These are phyloP conservation scores for Canis aureus DNA, from an alignment of 2,113 vertebrate genomes.

Conservation along the genomic window DNA sequence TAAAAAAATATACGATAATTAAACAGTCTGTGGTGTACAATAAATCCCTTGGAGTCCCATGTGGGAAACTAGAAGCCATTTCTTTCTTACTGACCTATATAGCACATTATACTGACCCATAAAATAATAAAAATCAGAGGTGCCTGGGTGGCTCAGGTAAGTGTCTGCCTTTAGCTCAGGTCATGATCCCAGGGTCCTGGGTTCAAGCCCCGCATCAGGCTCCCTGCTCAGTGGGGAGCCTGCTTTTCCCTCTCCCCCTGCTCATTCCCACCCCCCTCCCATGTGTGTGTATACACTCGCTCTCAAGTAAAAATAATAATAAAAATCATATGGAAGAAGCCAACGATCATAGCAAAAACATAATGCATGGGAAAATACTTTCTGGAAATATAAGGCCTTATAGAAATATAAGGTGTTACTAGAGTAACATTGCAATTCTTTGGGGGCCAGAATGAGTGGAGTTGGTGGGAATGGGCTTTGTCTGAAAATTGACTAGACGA, in stretches of 20 bases:
- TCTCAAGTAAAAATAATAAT: neutral
- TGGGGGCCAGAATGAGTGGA: neutral
- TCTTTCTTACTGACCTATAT: neutral
- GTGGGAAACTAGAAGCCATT: neutral
- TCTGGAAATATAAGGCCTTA: neutral
- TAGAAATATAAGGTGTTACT: neutral
- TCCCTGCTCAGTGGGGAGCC: neutral
- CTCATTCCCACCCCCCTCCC: neutral
- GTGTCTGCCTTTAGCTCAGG: neutral
- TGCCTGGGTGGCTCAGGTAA: neutral
- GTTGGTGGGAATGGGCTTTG: neutral
- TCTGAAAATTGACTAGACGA: constrained; percentile 1
- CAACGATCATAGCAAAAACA: neutral
- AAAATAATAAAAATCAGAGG: neutral
- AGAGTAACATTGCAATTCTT: neutral
- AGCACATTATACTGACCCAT: neutral
- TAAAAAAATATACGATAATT: neutral
- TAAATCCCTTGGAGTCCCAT: neutral
- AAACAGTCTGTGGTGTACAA: neutral
- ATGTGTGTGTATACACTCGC: neutral
- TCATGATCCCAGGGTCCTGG: neutral
- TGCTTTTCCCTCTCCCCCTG: neutral
- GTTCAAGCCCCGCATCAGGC: neutral
- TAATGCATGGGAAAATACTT: neutral
- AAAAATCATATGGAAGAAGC: neutral